Evolutionary conservation across 2,113 vertebrate species (phyloP).

Genomic region (Alouatta palliata): DNA sequence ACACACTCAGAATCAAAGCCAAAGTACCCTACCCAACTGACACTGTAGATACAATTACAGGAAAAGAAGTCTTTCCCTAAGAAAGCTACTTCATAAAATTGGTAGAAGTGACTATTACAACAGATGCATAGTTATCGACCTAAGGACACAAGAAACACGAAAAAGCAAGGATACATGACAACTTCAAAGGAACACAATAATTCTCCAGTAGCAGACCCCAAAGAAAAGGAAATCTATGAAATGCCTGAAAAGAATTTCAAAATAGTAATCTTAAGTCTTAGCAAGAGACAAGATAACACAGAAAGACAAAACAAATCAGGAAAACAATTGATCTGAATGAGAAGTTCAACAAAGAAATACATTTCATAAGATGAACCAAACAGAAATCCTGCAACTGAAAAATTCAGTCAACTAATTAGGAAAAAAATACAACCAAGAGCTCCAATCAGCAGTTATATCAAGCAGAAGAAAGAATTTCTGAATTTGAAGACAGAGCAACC

Average conservation of each 20-base stretch:
- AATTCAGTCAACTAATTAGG: neutral
- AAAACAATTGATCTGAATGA: neutral
- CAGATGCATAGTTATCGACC: neutral
- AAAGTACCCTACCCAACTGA: neutral
- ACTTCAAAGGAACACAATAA: neutral
- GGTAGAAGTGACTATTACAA: neutral
- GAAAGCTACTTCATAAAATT: neutral
- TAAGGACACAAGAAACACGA: neutral
- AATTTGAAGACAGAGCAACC: neutral
- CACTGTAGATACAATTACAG: neutral
- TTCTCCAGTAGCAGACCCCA: neutral
- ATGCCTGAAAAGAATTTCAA: neutral
- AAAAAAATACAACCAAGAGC: neutral
- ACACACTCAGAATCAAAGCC: neutral
- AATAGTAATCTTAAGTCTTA: neutral
- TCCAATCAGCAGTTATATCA: neutral
- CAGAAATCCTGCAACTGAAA: neutral
- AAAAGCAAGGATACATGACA: neutral
- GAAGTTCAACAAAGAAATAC: neutral
- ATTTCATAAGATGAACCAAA: neutral
- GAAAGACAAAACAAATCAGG: neutral
- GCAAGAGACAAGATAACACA: too few relatives aligned
- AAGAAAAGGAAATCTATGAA: neutral
- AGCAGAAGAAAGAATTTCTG: neutral
- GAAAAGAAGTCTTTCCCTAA: neutral